phyloP scores from a whole-genome alignment of 1,140 invertebrate genomes.

The Homarus americanus region DNA sequence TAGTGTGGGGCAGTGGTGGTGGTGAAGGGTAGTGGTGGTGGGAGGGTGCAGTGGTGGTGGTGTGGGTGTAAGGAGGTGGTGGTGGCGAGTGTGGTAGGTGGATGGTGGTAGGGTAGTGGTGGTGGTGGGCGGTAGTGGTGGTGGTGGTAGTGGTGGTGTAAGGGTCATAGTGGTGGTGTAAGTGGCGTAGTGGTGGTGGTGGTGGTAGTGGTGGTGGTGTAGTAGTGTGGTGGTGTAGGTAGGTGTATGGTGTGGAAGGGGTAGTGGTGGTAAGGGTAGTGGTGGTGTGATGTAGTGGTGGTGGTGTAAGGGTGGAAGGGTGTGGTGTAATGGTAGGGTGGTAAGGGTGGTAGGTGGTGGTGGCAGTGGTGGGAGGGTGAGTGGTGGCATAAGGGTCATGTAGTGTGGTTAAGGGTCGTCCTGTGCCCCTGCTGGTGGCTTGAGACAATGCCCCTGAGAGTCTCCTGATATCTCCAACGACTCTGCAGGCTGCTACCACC shows the following conservation, averaged over 20 bases:
- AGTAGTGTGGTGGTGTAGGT: background rate
- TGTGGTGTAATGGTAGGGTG: no score
- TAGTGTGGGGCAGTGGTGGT: background rate
- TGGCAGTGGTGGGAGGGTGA: background rate
- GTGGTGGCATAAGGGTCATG: background rate
- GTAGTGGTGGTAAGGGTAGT: background rate
- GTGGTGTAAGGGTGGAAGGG: background rate
- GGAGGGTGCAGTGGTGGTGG: background rate
- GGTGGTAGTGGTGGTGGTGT: background rate
- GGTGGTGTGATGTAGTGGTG: background rate
- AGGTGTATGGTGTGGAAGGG: no score
- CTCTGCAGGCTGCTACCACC: conserved; percentile 43
- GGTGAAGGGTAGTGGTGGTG: background rate
- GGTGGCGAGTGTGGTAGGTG: no score
- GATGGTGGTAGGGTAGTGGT: background rate
- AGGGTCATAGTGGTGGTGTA: background rate
- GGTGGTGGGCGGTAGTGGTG: background rate
- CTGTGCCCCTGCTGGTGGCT: conserved; percentile 21
- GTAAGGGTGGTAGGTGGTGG: background rate
- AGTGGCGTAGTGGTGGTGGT: background rate
- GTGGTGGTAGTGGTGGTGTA: background rate
- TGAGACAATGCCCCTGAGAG: conserved; percentile 39
- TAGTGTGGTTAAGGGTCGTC: conserved; percentile 9
- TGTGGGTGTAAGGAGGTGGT: background rate
- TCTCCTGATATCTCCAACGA: conserved; percentile 38